phyloP scores from a whole-genome alignment of 2,113 vertebrate species.

The Ceyx margarethae region DNA sequence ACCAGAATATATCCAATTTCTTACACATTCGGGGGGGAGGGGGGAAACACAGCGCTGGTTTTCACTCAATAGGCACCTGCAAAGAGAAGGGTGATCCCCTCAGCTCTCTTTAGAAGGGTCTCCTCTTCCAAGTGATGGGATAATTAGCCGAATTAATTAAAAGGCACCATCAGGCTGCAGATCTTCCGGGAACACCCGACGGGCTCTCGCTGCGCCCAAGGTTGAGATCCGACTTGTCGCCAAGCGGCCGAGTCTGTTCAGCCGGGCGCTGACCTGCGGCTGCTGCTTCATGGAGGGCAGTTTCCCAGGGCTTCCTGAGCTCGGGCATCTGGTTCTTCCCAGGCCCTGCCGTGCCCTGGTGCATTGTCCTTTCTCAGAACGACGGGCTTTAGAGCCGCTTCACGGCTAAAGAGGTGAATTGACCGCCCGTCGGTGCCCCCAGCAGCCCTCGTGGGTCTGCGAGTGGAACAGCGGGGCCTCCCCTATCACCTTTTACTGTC shows the following conservation, averaged over 20 bases:
- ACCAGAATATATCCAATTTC: background rate
- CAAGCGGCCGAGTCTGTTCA: background rate
- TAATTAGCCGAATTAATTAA: background rate
- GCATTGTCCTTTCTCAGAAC: no score
- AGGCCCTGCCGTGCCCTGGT: no score
- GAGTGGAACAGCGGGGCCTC: no score
- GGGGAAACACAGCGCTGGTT: background rate
- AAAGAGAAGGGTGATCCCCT: background rate
- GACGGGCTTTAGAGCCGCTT: no score
- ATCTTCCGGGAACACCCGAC: background rate
- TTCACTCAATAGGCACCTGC: background rate
- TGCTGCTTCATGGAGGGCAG: no score
- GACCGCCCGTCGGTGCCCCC: no score
- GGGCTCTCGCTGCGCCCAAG: background rate
- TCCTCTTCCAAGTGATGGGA: background rate
- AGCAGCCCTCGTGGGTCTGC: no score
- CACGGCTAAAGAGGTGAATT: no score
- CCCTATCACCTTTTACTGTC: no score
- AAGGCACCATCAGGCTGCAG: background rate
- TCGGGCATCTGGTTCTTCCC: no score
- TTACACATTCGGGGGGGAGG: fast-evolving
- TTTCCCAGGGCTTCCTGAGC: no score
- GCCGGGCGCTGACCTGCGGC: no score
- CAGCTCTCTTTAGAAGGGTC: background rate
- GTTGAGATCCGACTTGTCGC: constrained; percentile 10